A percentile compares a stretch with the other conserved stretches of the same genome.
Conservation (phyloP, 2,888 invertebrate species). For the Idaea biselata region DNA sequence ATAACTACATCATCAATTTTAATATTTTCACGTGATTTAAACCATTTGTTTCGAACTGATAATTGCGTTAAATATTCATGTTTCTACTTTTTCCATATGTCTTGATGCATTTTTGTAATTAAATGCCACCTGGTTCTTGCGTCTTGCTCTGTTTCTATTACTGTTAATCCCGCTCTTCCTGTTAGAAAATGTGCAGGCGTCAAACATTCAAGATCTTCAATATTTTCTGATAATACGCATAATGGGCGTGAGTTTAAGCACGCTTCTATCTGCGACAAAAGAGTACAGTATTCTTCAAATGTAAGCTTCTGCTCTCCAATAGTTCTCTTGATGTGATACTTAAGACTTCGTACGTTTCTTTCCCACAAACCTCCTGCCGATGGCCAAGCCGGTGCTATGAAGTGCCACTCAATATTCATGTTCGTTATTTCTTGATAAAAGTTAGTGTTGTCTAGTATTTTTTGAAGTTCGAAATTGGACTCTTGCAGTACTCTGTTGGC, state of each 20-base stretch:
- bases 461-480: slow-evolving; percentile 7
- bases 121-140: slow-evolving; percentile 1
- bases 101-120: slow-evolving; percentile 6
- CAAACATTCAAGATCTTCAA: slow-evolving; percentile 17
- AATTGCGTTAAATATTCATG: slow-evolving; percentile 9
- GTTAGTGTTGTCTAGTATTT: slow-evolving; percentile 7
- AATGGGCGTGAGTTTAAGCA: too few relatives aligned
- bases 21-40: not conserved
- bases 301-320: too few relatives aligned
- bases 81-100: slow-evolving; percentile 13
- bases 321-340: not conserved
- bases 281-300: too few relatives aligned
- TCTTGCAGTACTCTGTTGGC: slow-evolving; percentile 23
- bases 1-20: not conserved
- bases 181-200: slow-evolving; percentile 29
- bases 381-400: slow-evolving; percentile 15
- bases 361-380: slow-evolving; percentile 24
- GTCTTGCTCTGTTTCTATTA: not conserved
- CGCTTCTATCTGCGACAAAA: too few relatives aligned
- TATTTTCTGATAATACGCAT: too few relatives aligned
- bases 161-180: not conserved
- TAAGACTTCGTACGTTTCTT: slow-evolving; percentile 17
- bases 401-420: slow-evolving; percentile 16
- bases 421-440: slow-evolving; percentile 9
- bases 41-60: slow-evolving; percentile 9